These are phyloP conservation scores for Dichetophora obliterata DNA, from an alignment of 2,888 invertebrate genomes.

Conservation along the genomic window DNA sequence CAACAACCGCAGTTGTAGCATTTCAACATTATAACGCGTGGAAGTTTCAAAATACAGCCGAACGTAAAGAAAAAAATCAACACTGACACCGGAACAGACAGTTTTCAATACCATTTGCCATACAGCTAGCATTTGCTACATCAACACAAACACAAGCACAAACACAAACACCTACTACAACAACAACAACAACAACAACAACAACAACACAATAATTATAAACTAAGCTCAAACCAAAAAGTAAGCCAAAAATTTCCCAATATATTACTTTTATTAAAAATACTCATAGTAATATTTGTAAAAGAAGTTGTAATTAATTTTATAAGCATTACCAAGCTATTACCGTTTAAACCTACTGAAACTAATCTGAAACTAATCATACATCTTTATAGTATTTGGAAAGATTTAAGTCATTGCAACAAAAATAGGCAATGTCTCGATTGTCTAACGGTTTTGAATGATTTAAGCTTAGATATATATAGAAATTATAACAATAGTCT, in stretches of 20 bases:
- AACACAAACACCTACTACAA: conserved; percentile 8
- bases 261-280: background rate
- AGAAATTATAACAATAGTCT: too few relatives aligned
- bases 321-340: background rate
- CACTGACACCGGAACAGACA: conserved; percentile 71
- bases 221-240: conserved; percentile 12
- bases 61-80: conserved; percentile 61
- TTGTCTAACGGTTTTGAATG: too few relatives aligned
- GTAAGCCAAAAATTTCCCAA: background rate
- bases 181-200: background rate
- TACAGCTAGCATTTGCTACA: conserved; percentile 67
- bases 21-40: conserved; percentile 17
- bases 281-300: background rate
- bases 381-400: too few relatives aligned
- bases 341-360: conserved; percentile 24
- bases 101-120: conserved; percentile 70
- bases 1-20: background rate
- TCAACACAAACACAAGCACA: conserved; percentile 41
- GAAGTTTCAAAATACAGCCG: conserved; percentile 62
- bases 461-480: too few relatives aligned
- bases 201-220: conserved; percentile 4
- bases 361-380: too few relatives aligned
- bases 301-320: background rate
- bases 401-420: too few relatives aligned
- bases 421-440: too few relatives aligned